Conservation (phyloP, 2,113 vertebrate species). For the mouse (Mus musculus) region GRCm39 chr14:48919001-48919500, state of each 20-base stretch:
- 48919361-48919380: neutral
- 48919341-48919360: neutral
- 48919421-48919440: neutral
- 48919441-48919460: neutral
- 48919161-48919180: neutral
- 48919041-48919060: neutral
- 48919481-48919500: neutral
- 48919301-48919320: neutral
- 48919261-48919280: neutral
- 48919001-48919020: neutral
- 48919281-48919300: neutral
- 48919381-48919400: neutral
- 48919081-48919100: neutral
- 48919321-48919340: neutral
- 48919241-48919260: neutral
- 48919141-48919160: neutral
- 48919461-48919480: neutral
- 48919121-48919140: conserved; percentile 34
- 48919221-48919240: neutral
- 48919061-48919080: conserved; percentile 8
- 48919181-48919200: neutral
- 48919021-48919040: too few relatives aligned
- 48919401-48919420: neutral
- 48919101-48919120: conserved; percentile 37
- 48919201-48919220: neutral